phyloP scores from a whole-genome alignment of 2,888 invertebrate species.

The Eudasyphora cyanicolor region DNA sequence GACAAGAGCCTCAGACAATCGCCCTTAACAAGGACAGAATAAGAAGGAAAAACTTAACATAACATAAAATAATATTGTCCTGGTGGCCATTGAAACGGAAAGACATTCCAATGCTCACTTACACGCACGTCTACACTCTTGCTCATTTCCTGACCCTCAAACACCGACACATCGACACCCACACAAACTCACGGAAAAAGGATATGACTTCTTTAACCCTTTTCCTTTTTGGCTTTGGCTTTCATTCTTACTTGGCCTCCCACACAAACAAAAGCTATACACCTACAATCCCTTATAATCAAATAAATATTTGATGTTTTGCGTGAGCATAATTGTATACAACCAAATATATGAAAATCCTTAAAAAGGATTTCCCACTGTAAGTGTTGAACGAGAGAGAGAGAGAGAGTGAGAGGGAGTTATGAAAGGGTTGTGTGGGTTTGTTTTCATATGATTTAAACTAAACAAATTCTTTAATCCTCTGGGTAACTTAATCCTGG shows the following conservation, averaged over 20 bases:
- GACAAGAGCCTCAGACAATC: not conserved
- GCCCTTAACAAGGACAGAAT: not conserved
- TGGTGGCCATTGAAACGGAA: not conserved
- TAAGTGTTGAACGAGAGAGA: no score
- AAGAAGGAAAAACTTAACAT: no score
- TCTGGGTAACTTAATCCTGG: no score
- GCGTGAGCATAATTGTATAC: not conserved
- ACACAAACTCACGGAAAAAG: no score
- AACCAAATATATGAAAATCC: not conserved
- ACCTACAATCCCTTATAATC: conserved; percentile 11
- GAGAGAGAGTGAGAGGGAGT: no score
- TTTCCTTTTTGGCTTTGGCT: not conserved
- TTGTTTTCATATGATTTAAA: no score
- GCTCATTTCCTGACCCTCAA: not conserved
- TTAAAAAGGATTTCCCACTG: no score
- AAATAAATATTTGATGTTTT: conserved; percentile 9
- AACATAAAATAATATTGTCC: not conserved
- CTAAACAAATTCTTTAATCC: no score
- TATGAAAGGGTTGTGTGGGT: no score
- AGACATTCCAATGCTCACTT: not conserved
- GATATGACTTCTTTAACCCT: not conserved
- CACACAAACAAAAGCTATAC: not conserved
- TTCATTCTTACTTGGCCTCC: no score
- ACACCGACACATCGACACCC: not conserved
- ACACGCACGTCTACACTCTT: not conserved